Percentiles rank a stretch among this genome's conserved stretches.
Conservation (phyloP, 1,140 invertebrate genomes). For the Parapsyche elsis region DNA sequence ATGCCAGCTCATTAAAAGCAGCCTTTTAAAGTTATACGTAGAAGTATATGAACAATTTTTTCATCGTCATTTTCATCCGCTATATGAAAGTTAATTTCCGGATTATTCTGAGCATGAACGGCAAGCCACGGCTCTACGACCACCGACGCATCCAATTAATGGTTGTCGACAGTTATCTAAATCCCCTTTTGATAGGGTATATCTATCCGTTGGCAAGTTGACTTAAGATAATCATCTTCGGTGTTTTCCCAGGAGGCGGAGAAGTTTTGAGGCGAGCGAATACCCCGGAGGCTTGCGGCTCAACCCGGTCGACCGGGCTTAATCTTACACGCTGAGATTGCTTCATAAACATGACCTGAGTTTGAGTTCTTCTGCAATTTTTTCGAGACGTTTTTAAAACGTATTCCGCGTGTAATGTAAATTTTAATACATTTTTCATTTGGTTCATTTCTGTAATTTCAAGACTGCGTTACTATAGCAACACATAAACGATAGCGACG, state of each 20-base stretch:
- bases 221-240: conserved; percentile 47
- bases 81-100: neutral
- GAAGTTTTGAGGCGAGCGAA: conserved; percentile 14
- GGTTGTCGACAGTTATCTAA: conserved; percentile 43
- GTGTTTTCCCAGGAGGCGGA: conserved; percentile 1
- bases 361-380: conserved; percentile 10
- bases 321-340: conserved; percentile 41
- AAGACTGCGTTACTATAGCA: too few relatives aligned
- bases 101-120: neutral
- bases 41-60: neutral
- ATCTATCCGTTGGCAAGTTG: conserved; percentile 38
- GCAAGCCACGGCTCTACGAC: neutral
- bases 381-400: neutral
- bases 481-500: too few relatives aligned
- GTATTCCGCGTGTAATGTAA: too few relatives aligned
- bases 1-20: too few relatives aligned
- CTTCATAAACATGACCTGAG: conserved; percentile 31
- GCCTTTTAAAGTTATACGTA: too few relatives aligned
- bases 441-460: too few relatives aligned
- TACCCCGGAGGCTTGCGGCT: conserved; percentile 9
- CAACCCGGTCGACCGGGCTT: conserved; percentile 22
- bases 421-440: too few relatives aligned
- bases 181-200: conserved; percentile 41
- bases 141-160: conserved; percentile 34
- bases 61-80: neutral